Evolutionary conservation across 2,888 invertebrate genomes (phyloP), one percentile per base, ranked within the genome.

Genomic region (Fragum sueziense): DNA sequence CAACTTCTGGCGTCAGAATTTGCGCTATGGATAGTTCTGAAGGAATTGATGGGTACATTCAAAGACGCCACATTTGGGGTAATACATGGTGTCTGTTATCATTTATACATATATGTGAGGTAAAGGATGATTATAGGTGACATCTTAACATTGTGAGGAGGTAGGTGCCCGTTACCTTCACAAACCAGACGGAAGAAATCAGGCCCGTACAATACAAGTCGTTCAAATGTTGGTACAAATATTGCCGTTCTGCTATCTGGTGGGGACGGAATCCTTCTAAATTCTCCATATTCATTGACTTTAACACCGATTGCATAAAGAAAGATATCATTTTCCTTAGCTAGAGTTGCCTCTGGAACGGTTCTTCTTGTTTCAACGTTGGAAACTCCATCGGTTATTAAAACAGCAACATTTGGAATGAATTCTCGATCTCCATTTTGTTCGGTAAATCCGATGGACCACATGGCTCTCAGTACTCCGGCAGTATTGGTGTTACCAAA

Each of bases 361-460:
- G 87, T 88, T 25, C 61, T 52, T 1, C 14, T 22, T 0, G 77
- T 57, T 22, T 84, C 74, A 14, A 84, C 54, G 65, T 82, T 85
- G 6, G 85, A 65, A n/a, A 84, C 62, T 7, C 88, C 90, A 65
- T 88, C 89, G 1, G 88, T 88, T 34, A 90, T 80, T 9, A 90
- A 52, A 31, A 89, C 79, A 3, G 83, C 86, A 27, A 89, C 84
- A 67, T 90, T 87, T 9, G 86, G 87, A 41, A 86, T 80, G 22
- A 70, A 76, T 6, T 70, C 72, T 34, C 88, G 70, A 70, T 88
- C 88, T 0, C 86, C 84, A 31, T 70, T 77, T 22, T 6, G 33
- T 47, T 59, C 3, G 14, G 47, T 79, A 54, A 86, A 85, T 41
- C 79, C 82, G 3, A 57, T 41, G 22, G 80, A 68, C 34, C 81